Base-by-base conservation (phyloP, 1,140 invertebrate species). In the Lysiphlebus fabarum region DNA sequence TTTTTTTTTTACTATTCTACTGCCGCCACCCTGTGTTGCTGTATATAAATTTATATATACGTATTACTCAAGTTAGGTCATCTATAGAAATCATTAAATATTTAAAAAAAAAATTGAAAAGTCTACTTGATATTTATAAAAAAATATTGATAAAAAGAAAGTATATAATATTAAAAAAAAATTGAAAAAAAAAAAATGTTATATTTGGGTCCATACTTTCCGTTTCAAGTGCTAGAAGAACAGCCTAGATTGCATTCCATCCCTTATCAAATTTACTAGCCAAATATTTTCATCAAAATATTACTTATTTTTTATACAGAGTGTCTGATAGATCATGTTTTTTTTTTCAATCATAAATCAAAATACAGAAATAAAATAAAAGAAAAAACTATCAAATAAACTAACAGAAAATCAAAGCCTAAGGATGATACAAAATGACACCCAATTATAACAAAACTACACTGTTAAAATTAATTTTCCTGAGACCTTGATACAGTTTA, bases 151-250 rank as follows among this genome's bases (percentile, higher is more conserved):
- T 45, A 11, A 7, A 11, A 6, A 11, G 6, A 45, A 45, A 11
- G 6, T 38, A n/a, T 51, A 40, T 36, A 51, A n/a, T 51, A 36
- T 45, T 5, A 56, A 5, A 44, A 36, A 43, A 26, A 42, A 38
- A 53, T 37, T 12, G 51, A 51, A 58, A 60, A 60, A 59, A 56
- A 63, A 77, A 69, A 69, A 76, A 73, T 72, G 74, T 67, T 70
- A 66, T 43, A 58, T 38, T 73, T 75, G 70, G 77, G 77, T 77
- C 70, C 79, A 74, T 78, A 80, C 75, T 80, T 81, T 80, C 77
- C 78, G 74, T 81, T 80, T 78, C 67, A 76, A 78, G 80, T 82
- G 80, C 80, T 82, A 82, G 80, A 82, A 81, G 79, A 81, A 81
- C 80, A 81, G 79, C 79, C 79, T 80, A 73, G 64, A 58, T 66